phyloP scores from a whole-genome alignment of 2,797 vertebrate species.

The Adrianichthys oophorus region DNA sequence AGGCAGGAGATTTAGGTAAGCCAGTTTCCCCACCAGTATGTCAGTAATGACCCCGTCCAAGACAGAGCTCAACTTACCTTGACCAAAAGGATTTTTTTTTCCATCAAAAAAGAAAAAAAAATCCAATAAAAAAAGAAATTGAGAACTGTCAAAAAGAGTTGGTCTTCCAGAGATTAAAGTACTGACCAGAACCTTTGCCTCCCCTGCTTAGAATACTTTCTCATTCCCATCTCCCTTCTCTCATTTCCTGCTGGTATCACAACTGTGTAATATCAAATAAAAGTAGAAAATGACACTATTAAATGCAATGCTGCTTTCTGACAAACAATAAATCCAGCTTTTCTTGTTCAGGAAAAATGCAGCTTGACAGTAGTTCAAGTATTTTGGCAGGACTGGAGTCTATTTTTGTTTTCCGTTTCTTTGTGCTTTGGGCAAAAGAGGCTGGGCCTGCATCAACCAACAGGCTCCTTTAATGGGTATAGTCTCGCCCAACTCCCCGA shows the following conservation, averaged over 20 bases:
- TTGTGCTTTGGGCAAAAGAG: background rate
- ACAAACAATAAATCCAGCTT: background rate
- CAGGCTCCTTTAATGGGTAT: background rate
- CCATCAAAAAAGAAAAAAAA: background rate
- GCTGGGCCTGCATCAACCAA: background rate
- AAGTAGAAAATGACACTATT: background rate
- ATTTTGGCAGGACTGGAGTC: background rate
- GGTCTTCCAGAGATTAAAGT: background rate
- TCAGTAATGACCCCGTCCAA: too few relatives aligned
- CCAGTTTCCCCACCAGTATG: too few relatives aligned
- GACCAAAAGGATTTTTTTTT: background rate
- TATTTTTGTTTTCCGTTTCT: background rate
- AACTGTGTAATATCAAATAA: slow-evolving; percentile 4
- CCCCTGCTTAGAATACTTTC: background rate
- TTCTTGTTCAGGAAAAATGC: background rate
- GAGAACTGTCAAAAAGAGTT: background rate
- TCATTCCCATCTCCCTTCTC: background rate
- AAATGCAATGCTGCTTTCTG: slow-evolving; percentile 2
- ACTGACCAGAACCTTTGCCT: background rate
- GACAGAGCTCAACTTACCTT: too few relatives aligned
- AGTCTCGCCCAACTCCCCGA: background rate
- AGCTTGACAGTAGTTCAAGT: background rate
- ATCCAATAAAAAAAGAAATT: background rate
- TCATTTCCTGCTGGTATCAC: slow-evolving; percentile 1
- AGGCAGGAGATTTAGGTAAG: too few relatives aligned